phyloP scores from a whole-genome alignment of 2,113 vertebrate genomes.

The Bungarus multicinctus region DNA sequence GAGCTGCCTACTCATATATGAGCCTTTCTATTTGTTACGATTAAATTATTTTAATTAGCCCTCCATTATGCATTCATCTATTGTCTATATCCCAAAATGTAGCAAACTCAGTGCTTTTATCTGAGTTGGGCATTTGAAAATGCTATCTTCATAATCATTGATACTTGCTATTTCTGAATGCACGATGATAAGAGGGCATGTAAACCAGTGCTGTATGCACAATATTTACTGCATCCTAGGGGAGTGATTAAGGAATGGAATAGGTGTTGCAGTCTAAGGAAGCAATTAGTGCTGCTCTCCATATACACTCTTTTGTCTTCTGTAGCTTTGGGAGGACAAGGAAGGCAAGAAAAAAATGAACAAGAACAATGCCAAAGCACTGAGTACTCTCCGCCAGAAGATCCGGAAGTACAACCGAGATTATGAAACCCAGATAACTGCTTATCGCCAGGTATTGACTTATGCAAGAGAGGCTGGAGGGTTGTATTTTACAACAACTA shows the following conservation, averaged over 20 bases:
- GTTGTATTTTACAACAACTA: not conserved
- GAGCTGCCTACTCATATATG: not conserved
- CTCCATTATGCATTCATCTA: not conserved
- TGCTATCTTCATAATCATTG: not conserved
- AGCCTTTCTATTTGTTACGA: not conserved
- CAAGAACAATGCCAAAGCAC: slow-evolving; percentile 90
- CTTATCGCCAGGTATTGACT: slow-evolving; percentile 80
- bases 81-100: not conserved
- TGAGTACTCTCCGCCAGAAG: slow-evolving; percentile 88
- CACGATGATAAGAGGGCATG: not conserved
- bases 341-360: slow-evolving; percentile 95
- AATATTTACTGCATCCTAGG: not conserved
- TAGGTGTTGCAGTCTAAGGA: not conserved
- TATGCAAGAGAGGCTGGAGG: not conserved
- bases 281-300: not conserved
- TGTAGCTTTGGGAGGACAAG: slow-evolving; percentile 88
- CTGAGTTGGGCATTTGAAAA: not conserved
- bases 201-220: not conserved
- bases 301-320: not conserved
- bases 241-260: not conserved
- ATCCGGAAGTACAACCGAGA: slow-evolving; percentile 91
- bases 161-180: not conserved
- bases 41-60: not conserved
- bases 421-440: slow-evolving; percentile 79
- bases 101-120: not conserved